Evolutionary conservation across 2,797 vertebrate genomes (phyloP).

Genomic region (Malacoctenus gilli): DNA sequence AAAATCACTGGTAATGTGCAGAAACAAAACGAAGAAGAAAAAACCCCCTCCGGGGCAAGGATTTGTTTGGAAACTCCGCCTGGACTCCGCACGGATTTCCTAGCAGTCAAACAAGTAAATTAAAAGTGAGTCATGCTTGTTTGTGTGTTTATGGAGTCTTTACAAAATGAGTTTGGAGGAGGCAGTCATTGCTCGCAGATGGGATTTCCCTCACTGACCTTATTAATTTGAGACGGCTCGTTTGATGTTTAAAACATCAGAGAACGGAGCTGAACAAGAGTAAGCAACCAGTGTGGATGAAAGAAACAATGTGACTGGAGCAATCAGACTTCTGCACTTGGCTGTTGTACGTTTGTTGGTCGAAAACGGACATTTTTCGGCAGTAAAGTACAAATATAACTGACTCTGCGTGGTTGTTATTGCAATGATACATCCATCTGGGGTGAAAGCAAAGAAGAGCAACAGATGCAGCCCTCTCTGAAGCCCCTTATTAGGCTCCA

Average conservation of each 20-base stretch:
- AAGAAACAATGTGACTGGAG: background rate
- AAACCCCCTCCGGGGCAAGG: too few species aligned
- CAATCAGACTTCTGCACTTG: too few species aligned
- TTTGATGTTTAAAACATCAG: constrained; percentile 5
- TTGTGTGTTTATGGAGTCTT: constrained; percentile 12
- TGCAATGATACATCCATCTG: constrained; percentile 46
- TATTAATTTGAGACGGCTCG: background rate
- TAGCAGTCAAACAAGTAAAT: background rate
- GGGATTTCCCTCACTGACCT: background rate
- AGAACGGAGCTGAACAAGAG: too few species aligned
- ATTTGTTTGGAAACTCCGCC: constrained; percentile 4
- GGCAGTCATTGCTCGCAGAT: constrained; percentile 15
- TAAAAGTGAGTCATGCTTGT: constrained; percentile 1
- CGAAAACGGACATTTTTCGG: background rate
- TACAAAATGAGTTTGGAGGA: constrained; percentile 17
- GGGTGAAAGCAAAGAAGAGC: constrained; percentile 48
- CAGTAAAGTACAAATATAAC: background rate
- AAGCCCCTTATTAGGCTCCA: constrained; percentile 60
- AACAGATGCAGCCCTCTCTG: constrained; percentile 47
- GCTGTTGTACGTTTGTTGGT: too few species aligned
- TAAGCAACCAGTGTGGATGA: background rate
- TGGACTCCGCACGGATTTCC: too few species aligned
- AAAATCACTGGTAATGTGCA: constrained; percentile 38
- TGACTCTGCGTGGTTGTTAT: too few species aligned
- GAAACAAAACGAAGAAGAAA: too few species aligned